A percentile compares a stretch with the other conserved stretches of the same genome.
Conservation (phyloP, 2,797 vertebrate genomes). For the Clarias laeviceps region DNA sequence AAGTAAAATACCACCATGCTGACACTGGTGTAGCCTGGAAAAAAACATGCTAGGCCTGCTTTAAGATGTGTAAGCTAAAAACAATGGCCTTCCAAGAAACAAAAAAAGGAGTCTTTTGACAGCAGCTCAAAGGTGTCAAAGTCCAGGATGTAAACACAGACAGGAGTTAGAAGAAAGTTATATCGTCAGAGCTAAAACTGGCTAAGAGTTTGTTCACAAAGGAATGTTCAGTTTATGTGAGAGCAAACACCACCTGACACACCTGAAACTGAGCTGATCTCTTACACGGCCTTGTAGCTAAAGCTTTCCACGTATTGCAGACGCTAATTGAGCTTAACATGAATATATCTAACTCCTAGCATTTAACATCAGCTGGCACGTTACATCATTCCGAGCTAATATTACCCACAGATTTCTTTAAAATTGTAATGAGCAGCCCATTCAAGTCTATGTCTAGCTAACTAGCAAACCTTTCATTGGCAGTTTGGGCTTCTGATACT, state of each 20-base stretch:
- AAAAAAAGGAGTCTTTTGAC: background rate
- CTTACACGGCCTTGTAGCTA: background rate
- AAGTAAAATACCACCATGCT: background rate
- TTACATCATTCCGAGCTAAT: background rate
- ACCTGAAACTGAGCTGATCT: constrained; percentile 26
- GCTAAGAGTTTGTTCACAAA: constrained; percentile 33
- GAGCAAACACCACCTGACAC: constrained; percentile 9
- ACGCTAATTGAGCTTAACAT: background rate
- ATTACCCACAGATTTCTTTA: background rate
- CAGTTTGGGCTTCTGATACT: background rate
- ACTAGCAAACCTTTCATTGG: background rate
- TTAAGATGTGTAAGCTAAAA: background rate
- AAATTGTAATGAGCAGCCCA: background rate
- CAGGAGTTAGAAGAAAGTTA: constrained; percentile 22
- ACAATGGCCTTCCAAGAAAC: constrained; percentile 18
- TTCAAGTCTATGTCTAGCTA: background rate
- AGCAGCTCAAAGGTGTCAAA: constrained; percentile 9
- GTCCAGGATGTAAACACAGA: constrained; percentile 18
- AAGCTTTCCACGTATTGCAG: background rate
- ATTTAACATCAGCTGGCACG: background rate
- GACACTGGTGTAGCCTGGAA: background rate
- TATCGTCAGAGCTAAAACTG: constrained; percentile 53
- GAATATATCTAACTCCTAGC: too few species aligned
- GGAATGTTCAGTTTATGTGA: constrained; percentile 42
- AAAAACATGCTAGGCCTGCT: constrained; percentile 11